Evolutionary conservation across 2,888 invertebrate genomes (phyloP).

Genomic region (Bibio marci): DNA sequence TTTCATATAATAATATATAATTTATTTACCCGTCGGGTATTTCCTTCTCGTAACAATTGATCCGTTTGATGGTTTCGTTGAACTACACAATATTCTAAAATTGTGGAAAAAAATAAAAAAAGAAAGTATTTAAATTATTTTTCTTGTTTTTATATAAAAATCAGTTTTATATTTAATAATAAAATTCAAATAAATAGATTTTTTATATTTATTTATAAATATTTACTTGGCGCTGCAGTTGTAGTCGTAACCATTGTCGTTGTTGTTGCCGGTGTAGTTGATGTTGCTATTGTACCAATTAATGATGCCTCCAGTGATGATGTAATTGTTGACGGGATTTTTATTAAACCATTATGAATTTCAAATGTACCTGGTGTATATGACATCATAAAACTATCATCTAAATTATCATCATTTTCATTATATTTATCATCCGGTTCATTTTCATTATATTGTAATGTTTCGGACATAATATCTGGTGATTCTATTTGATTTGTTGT

Average conservation of each 20-base stretch:
- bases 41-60: slow-evolving; percentile 72
- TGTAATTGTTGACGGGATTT: slow-evolving; percentile 19
- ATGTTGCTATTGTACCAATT: slow-evolving; percentile 20
- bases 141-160: neutral
- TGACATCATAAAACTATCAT: slow-evolving; percentile 22
- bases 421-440: slow-evolving; percentile 26
- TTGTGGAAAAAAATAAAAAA: slow-evolving; percentile 9
- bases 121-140: neutral
- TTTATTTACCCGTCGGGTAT: slow-evolving; percentile 60
- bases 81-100: slow-evolving; percentile 60
- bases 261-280: slow-evolving; percentile 37
- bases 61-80: slow-evolving; percentile 68
- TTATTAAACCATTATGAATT: slow-evolving; percentile 28
- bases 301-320: slow-evolving; percentile 13
- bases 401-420: slow-evolving; percentile 9
- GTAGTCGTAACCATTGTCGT: slow-evolving; percentile 41
- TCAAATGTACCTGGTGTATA: slow-evolving; percentile 33
- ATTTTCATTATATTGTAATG: slow-evolving; percentile 25
- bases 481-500: slow-evolving; percentile 28
- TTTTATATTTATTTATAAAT: slow-evolving; percentile 2
- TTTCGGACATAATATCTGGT: slow-evolving; percentile 25
- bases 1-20: too few relatives aligned
- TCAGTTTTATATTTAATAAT: too few relatives aligned
- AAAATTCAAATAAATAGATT: neutral
- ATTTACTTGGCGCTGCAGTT: slow-evolving; percentile 37